Evolutionary conservation across 2,888 invertebrate genomes (phyloP), one percentile per base, ranked within the genome.

Genomic region (Tuberolachnus salignus): DNA sequence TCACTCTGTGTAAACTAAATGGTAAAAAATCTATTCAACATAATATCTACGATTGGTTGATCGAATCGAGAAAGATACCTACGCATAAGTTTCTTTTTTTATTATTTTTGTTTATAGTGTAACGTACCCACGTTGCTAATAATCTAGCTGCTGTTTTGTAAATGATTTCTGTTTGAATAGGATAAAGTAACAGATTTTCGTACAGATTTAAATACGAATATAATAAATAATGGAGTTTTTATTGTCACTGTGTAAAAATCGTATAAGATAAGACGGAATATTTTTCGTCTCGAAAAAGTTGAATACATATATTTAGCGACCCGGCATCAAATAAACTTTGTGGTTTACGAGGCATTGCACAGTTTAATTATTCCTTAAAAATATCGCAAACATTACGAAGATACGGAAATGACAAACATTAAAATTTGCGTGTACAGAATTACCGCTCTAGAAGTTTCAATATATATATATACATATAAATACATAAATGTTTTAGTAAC

Each of bases 341-440:
- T 57, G 44, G 21, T 57, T 71, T 57, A 57, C 16, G 11, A 67
- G 13, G n/a, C 51, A 21, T 21, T n/a, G 14, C 14, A 14, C 14
- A 19, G 21, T 64, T 64, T 64, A 23, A 64, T 21, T 34, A 61
- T 61, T 61, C n/a, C 26, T 8, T 9, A 34, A 23, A n/a, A 23
- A 66, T 16, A 23, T 21, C 6, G 6, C 34, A 34, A 44, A 64
- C 3, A 21, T 44, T 21, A 19, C 14, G 23, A 21, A 53, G 51
- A 34, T 53, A 3, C 8, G 34, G 9, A 69, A 69, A 69, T 69
- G 3, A 26, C 67, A 69, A 69, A 42, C 42, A 69, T 69, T 69
- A 42, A 55, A 19, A 69, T 53, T 53, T 42, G 8, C 13, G 6
- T 8, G 34, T 34, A 34, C 11, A 11, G 26, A 67, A 67, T 16